Conservation (phyloP, 2,113 vertebrate genomes). For the Poecile atricapillus region DNA sequence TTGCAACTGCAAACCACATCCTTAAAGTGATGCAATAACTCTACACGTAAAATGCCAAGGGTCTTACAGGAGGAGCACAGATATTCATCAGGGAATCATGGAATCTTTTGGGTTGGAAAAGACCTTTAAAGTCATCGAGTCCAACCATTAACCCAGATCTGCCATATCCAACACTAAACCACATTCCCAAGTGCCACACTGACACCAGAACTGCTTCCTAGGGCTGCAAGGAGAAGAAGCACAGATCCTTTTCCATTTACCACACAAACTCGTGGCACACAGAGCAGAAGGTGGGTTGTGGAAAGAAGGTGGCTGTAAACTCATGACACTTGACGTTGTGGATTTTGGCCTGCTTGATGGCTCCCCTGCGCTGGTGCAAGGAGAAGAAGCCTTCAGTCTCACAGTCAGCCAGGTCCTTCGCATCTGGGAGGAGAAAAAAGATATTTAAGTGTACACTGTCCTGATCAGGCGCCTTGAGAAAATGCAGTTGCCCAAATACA, state of each 20-base stretch:
- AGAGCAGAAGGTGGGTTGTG: constrained; percentile 96
- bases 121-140: rapidly evolving
- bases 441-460: not conserved
- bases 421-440: constrained; percentile 70
- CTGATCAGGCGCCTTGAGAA: not conserved
- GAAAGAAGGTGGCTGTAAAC: constrained; percentile 97
- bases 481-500: not conserved
- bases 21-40: not conserved
- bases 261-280: constrained; percentile 99
- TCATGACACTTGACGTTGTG: constrained; percentile 93
- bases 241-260: constrained; percentile 59
- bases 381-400: constrained; percentile 84
- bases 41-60: rapidly evolving
- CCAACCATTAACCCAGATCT: not conserved
- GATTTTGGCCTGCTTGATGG: constrained; percentile 97
- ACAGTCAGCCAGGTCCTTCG: constrained; percentile 72
- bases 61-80: not conserved
- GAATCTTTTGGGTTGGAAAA: not conserved
- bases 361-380: constrained; percentile 90
- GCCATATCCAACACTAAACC: not conserved
- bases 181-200: not conserved
- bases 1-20: not conserved
- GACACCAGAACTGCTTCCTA: not conserved
- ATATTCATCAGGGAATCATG: not conserved
- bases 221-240: not conserved